Percentiles rank a stretch among this genome's conserved stretches.
Evolutionary conservation across 2,113 vertebrate species (phyloP).

Genomic region (Hyperoodon ampullatus): DNA sequence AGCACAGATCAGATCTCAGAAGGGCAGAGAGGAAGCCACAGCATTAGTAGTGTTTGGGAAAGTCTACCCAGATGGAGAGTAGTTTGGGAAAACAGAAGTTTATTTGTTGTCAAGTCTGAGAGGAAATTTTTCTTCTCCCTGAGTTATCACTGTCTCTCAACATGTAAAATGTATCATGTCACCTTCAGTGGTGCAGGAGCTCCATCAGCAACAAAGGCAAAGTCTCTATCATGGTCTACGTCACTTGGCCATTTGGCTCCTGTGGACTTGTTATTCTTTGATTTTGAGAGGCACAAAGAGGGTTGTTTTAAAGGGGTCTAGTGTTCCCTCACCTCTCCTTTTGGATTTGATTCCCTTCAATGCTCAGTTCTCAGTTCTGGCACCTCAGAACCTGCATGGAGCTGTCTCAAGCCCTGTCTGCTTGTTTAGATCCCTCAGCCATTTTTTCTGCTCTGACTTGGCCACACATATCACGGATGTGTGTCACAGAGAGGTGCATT

Average conservation of each 20-base stretch:
- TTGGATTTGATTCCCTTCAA: too few relatives aligned
- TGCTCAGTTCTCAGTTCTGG: too few relatives aligned
- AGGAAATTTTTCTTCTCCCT: neutral
- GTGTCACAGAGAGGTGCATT: too few relatives aligned
- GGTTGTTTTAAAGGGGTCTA: too few relatives aligned
- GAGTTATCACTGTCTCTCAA: neutral
- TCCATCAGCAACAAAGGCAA: neutral
- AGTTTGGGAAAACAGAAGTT: neutral
- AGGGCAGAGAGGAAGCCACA: too few relatives aligned
- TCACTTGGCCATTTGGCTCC: neutral
- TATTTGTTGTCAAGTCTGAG: neutral
- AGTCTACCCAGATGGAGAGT: neutral
- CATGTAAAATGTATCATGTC: neutral
- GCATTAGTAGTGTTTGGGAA: neutral
- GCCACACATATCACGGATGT: too few relatives aligned
- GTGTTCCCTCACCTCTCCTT: too few relatives aligned
- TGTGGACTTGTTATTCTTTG: neutral
- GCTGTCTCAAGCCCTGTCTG: too few relatives aligned
- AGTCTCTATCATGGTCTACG: neutral
- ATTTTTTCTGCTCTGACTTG: too few relatives aligned
- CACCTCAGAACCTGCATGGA: too few relatives aligned
- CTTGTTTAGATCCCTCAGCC: too few relatives aligned
- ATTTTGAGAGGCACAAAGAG: too few relatives aligned
- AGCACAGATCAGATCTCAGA: neutral
- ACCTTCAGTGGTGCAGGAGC: neutral